These are phyloP conservation scores for Myrmecobius fasciatus DNA, from an alignment of 2,113 vertebrate genomes.

Conservation along the genomic window DNA sequence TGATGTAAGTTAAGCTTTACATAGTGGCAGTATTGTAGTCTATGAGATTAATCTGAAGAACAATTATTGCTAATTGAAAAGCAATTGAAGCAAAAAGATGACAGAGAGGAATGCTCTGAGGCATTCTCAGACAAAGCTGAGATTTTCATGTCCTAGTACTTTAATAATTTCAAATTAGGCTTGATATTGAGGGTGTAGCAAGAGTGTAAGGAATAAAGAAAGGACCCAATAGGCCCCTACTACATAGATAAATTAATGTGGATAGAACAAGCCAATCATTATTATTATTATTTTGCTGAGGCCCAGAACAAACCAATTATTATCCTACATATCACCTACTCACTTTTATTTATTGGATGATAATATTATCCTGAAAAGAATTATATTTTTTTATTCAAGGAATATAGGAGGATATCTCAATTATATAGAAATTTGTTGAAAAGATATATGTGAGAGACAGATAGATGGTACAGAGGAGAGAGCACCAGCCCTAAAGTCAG, in stretches of 20 bases:
- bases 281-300: neutral
- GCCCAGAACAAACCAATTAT: slow-evolving; percentile 42
- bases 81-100: neutral
- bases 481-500: neutral
- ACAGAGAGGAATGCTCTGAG: neutral
- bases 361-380: slow-evolving; percentile 21
- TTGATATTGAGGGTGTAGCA: neutral
- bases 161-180: slow-evolving; percentile 37
- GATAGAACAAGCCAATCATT: slow-evolving; percentile 37
- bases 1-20: too few species aligned
- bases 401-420: slow-evolving; percentile 41
- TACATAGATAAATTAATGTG: slow-evolving; percentile 25
- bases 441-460: neutral
- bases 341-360: slow-evolving; percentile 26
- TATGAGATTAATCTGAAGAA: too few species aligned
- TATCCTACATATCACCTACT: slow-evolving; percentile 14
- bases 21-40: too few species aligned
- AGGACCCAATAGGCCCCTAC: slow-evolving; percentile 24
- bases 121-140: slow-evolving; percentile 23
- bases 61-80: too few species aligned
- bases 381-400: neutral
- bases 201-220: slow-evolving; percentile 18
- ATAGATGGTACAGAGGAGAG: too few species aligned
- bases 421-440: slow-evolving; percentile 19
- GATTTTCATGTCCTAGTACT: slow-evolving; percentile 22